phyloP scores from a whole-genome alignment of 2,888 invertebrate genomes.

The Teleiodes luculella region DNA sequence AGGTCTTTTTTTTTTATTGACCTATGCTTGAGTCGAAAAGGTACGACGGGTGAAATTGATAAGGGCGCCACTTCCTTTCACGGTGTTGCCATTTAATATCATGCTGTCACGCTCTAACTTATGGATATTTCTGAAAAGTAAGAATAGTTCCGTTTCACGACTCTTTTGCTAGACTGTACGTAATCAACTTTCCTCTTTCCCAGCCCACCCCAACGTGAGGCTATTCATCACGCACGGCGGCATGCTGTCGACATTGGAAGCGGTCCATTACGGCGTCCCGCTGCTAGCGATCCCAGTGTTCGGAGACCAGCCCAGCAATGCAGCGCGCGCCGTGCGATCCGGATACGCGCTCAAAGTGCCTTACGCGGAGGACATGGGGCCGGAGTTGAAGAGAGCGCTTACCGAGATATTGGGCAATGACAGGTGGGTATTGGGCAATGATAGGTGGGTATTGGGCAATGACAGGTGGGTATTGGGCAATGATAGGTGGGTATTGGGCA shows the following conservation, averaged over 20 bases:
- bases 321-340: constrained; percentile 31
- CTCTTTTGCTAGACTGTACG: too few relatives aligned
- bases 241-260: constrained; percentile 33
- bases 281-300: constrained; percentile 51
- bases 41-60: too few relatives aligned
- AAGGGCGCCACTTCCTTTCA: too few relatives aligned
- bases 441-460: not conserved
- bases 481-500: not conserved
- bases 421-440: constrained; percentile 8
- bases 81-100: too few relatives aligned
- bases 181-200: too few relatives aligned
- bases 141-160: too few relatives aligned
- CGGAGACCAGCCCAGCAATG: constrained; percentile 55
- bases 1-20: too few relatives aligned
- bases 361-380: constrained; percentile 33
- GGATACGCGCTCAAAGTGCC: constrained; percentile 42
- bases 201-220: constrained; percentile 36
- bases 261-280: constrained; percentile 45
- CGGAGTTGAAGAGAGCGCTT: constrained; percentile 33
- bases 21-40: too few relatives aligned
- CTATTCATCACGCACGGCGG: constrained; percentile 41
- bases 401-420: constrained; percentile 41
- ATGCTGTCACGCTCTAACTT: too few relatives aligned
- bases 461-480: not conserved
- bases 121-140: too few relatives aligned